A percentile compares a stretch with the other conserved stretches of the same genome.
Conservation (phyloP, 2,797 vertebrate species). For the Danionella dracula region DNA sequence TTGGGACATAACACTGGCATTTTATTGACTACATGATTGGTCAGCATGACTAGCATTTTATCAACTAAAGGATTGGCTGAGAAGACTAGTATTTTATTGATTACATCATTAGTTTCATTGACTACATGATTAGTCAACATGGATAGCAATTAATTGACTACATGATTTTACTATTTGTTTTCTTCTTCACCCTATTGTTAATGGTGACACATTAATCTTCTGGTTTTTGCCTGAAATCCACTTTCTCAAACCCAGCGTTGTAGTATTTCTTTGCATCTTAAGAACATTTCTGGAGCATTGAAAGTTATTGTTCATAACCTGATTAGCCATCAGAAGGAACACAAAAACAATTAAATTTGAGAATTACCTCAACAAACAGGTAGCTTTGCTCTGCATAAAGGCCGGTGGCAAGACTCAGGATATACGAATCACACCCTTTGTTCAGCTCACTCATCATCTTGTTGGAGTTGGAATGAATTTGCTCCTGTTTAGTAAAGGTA, state of each 20-base stretch:
- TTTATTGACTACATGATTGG: too few species aligned
- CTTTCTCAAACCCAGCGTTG: slow-evolving; percentile 68
- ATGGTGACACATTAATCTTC: slow-evolving; percentile 72
- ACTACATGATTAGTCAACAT: too few species aligned
- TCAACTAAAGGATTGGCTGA: too few species aligned
- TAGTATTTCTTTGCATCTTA: slow-evolving; percentile 67
- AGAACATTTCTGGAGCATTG: slow-evolving; percentile 68
- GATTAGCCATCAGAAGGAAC: too few species aligned
- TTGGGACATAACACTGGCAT: too few species aligned
- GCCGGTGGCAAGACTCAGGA: slow-evolving; percentile 76
- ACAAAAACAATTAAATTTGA: not conserved
- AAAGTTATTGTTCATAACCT: not conserved
- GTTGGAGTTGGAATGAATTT: slow-evolving; percentile 56
- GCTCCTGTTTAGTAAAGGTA: too few species aligned
- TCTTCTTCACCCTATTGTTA: slow-evolving; percentile 80
- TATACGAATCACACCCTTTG: slow-evolving; percentile 61
- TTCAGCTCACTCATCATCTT: slow-evolving; percentile 68
- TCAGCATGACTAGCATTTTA: too few species aligned
- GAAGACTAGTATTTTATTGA: too few species aligned
- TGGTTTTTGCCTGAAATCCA: slow-evolving; percentile 65
- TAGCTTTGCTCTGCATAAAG: slow-evolving; percentile 83
- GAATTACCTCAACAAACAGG: slow-evolving; percentile 73
- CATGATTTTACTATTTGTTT: slow-evolving; percentile 83
- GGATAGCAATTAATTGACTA: too few species aligned
- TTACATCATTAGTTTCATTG: too few species aligned